phyloP scores from a whole-genome alignment of 2,113 vertebrate species.

The Mola mola region DNA sequence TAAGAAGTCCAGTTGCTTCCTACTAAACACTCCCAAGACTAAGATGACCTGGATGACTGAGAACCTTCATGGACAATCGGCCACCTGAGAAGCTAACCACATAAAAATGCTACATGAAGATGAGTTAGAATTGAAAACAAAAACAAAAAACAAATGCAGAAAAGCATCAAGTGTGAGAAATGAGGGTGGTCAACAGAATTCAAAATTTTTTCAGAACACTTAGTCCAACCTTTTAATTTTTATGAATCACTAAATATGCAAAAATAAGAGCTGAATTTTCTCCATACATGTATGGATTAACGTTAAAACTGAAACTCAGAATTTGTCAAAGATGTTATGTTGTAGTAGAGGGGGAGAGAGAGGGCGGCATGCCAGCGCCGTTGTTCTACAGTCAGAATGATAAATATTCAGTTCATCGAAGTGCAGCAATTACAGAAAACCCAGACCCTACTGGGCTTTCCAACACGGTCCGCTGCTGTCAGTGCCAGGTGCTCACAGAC shows the following conservation, averaged over 20 bases:
- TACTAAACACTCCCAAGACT: too few relatives aligned
- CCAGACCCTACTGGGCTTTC: slow-evolving; percentile 42
- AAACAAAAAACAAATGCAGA: slow-evolving; percentile 10
- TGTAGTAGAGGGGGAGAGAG: neutral
- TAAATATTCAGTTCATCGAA: slow-evolving; percentile 68
- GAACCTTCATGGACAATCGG: too few relatives aligned
- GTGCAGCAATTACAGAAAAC: slow-evolving; percentile 67
- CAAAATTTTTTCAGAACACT: slow-evolving; percentile 41
- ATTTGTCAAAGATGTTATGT: slow-evolving; percentile 15
- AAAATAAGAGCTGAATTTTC: slow-evolving; percentile 36
- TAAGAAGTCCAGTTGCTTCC: too few relatives aligned
- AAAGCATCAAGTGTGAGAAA: slow-evolving; percentile 23
- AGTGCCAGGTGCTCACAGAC: slow-evolving; percentile 59
- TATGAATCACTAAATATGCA: slow-evolving; percentile 9
- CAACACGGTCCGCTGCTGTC: slow-evolving; percentile 64
- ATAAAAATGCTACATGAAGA: slow-evolving; percentile 31
- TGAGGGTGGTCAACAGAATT: slow-evolving; percentile 8
- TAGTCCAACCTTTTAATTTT: slow-evolving; percentile 3
- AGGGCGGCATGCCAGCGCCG: slow-evolving; percentile 53
- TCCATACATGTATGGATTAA: slow-evolving; percentile 11
- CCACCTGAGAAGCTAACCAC: slow-evolving; percentile 15
- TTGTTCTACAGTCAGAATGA: slow-evolving; percentile 60
- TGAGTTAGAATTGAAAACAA: slow-evolving; percentile 17
- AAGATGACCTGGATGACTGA: too few relatives aligned
- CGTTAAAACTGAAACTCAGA: slow-evolving; percentile 28